phyloP scores from a whole-genome alignment of 1,140 invertebrate species.

The Glomeris maerens region DNA sequence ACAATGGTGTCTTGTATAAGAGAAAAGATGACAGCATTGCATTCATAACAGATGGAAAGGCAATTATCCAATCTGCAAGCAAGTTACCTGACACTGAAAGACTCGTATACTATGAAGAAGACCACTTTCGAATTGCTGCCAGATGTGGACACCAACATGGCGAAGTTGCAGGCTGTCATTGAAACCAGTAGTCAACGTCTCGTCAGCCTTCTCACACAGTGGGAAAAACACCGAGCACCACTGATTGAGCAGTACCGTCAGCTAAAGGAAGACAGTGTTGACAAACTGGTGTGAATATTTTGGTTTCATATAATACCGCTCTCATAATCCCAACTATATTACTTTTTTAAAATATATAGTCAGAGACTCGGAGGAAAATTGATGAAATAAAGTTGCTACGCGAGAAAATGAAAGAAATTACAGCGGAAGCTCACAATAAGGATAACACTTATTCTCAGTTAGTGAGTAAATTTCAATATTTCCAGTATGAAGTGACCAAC shows the following conservation, averaged over 20 bases:
- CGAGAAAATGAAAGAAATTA: conserved; percentile 35
- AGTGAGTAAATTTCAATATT: conserved; percentile 23
- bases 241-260: conserved; percentile 45
- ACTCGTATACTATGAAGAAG: conserved; percentile 34
- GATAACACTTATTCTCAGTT: conserved; percentile 36
- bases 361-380: conserved; percentile 34
- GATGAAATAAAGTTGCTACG: conserved; percentile 34
- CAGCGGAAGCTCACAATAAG: conserved; percentile 36
- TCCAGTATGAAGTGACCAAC: conserved; percentile 14
- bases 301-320: not conserved
- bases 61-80: conserved; percentile 18
- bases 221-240: conserved; percentile 50
- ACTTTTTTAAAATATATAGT: conserved; percentile 24
- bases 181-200: conserved; percentile 44
- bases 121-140: conserved; percentile 46
- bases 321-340: not conserved
- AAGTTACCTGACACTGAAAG: too few species aligned
- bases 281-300: conserved; percentile 38
- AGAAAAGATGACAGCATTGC: too few species aligned
- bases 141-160: conserved; percentile 46
- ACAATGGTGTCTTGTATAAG: too few species aligned
- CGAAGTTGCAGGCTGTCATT: conserved; percentile 44
- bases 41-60: conserved; percentile 28
- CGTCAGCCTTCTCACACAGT: conserved; percentile 45
- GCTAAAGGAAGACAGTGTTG: conserved; percentile 41